Evolutionary conservation across 2,797 vertebrate species (phyloP).

Genomic region (Alca torda): DNA sequence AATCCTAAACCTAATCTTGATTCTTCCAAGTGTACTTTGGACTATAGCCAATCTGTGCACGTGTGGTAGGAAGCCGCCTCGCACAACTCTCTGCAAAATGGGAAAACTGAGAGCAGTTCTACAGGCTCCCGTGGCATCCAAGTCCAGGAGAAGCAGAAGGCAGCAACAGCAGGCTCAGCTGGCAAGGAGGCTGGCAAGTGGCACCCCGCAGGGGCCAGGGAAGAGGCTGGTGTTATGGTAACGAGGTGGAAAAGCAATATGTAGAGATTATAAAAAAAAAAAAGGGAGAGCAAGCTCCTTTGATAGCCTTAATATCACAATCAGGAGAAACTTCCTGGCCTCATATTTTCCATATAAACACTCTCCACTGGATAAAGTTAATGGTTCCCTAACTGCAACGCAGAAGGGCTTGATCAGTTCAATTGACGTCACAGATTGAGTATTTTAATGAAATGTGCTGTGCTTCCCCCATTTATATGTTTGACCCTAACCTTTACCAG

Average conservation of each 20-base stretch:
- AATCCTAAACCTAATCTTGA: slow-evolving; percentile 23
- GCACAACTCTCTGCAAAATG: not conserved
- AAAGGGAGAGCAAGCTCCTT: not conserved
- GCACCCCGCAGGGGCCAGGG: not conserved
- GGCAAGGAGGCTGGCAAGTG: not conserved
- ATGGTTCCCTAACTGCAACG: slow-evolving; percentile 65
- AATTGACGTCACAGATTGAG: slow-evolving; percentile 77
- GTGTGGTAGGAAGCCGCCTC: slow-evolving; percentile 11
- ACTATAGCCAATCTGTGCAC: not conserved
- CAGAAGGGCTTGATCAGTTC: slow-evolving; percentile 70
- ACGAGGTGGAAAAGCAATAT: not conserved
- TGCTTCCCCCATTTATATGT: slow-evolving; percentile 73
- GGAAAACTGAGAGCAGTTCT: not conserved
- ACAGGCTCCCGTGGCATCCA: not conserved
- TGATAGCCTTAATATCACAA: slow-evolving; percentile 74
- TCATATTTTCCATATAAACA: slow-evolving; percentile 83
- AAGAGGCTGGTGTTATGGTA: not conserved
- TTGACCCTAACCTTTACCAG: slow-evolving; percentile 83
- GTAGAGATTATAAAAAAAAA: not conserved
- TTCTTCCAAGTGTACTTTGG: slow-evolving; percentile 53
- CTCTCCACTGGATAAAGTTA: slow-evolving; percentile 65
- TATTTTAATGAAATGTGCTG: slow-evolving; percentile 70
- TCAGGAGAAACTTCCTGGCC: slow-evolving; percentile 77
- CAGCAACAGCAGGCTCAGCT: not conserved
- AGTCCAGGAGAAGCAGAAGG: not conserved